Evolutionary conservation across 2,797 vertebrate genomes (phyloP).

Genomic region (Xerus rutilus): DNA sequence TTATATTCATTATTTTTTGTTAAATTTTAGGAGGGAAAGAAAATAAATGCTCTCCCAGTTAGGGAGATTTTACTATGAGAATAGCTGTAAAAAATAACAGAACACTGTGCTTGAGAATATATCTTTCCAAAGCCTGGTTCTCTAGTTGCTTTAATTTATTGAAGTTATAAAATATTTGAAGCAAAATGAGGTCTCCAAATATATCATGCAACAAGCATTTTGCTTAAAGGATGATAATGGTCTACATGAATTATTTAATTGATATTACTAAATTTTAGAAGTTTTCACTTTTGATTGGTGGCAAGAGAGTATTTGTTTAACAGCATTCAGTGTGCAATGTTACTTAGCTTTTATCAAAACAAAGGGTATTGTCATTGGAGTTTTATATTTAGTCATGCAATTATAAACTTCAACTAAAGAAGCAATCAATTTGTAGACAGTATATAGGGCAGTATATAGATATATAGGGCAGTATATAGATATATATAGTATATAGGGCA

Average conservation of each 20-base stretch:
- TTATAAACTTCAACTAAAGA: conserved; percentile 12
- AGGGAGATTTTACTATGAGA: conserved; percentile 55
- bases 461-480: background rate
- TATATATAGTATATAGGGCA: background rate
- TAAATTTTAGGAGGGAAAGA: conserved; percentile 55
- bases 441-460: background rate
- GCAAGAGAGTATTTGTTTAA: conserved; percentile 30
- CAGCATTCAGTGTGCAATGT: background rate
- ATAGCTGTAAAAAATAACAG: conserved; percentile 41
- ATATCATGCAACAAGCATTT: conserved; percentile 18
- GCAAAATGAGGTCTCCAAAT: conserved; percentile 49
- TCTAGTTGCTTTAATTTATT: conserved; percentile 46
- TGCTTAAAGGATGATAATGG: background rate
- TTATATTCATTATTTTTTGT: conserved; percentile 58
- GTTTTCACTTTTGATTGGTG: background rate
- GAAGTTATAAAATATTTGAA: background rate
- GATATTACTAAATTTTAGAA: conserved; percentile 18
- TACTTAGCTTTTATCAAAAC: conserved; percentile 1
- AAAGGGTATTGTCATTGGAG: background rate
- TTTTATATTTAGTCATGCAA: background rate
- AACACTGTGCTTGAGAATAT: background rate
- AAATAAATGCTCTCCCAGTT: conserved; percentile 53
- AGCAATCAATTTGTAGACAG: background rate
- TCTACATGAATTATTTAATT: conserved; percentile 41
- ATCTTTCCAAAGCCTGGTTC: conserved; percentile 40